Evolutionary conservation across 2,797 vertebrate species (phyloP), one percentile per base, ranked within the genome.

Genomic region (Cichlasoma orientale): DNA sequence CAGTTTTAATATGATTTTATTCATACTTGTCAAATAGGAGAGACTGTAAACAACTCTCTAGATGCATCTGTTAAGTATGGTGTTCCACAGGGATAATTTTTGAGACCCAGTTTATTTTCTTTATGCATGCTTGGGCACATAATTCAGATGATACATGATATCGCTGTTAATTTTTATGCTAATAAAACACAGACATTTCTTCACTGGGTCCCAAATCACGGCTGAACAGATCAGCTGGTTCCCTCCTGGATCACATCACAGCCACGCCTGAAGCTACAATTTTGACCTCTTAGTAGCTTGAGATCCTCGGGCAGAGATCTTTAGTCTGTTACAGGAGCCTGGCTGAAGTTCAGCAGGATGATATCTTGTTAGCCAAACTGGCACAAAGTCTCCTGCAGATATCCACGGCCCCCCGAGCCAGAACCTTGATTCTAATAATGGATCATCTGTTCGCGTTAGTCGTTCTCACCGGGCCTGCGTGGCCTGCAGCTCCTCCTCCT

Each of bases 401-500:
- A 9, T n/a, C n/a, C 50, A 52, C 2, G 50, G 7, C 18, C 47
- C 13, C 12, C 47, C 3, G 47, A 50, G 16, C 16, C 44, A 19
- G 14, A 18, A 52, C 47, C 47, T 52, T 23, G 25, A 56, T 14
- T 18, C 14, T 50, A 41, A 19, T 2, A 50, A 68, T 29, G 25
- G 23, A 50, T 29, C 3, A 0, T 29, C 1, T 23, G 12, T 7
- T 4, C 10, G 9, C 8, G 41, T 1, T 6, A 0, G 6, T 76
- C 2, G 29, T 0, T 50, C 88, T 80, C 92, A 98, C 98, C 96
- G 96, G 78, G 95, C 94, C 85, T 97, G 93, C 7, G 97, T 96
- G 7, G 95, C 96, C 87, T 98, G 98, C 1, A 99, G 95, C 83
- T 99, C 98, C 82, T 98, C 97, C 44, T 99, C 98, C 86, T 98